Conservation (phyloP, 2,113 vertebrate species). For the Cryptotis parvus region DNA sequence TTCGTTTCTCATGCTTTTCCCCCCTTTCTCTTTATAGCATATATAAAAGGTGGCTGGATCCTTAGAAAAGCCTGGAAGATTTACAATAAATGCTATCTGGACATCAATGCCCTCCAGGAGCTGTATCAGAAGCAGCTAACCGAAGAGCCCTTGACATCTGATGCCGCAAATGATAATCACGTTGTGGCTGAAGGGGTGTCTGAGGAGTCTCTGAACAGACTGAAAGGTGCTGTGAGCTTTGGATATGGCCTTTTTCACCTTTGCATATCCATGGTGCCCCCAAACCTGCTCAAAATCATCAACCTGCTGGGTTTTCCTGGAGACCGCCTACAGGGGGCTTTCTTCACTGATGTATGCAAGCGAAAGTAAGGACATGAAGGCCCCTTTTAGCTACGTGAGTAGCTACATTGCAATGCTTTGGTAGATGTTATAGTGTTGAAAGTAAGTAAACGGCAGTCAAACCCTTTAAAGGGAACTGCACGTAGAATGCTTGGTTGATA, state of each 20-base stretch:
- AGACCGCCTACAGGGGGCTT: conserved; percentile 97
- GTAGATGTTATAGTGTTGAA: conserved; percentile 89
- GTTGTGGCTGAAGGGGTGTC: conserved; percentile 91
- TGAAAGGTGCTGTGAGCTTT: conserved; percentile 99
- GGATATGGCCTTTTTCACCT: conserved; percentile 99
- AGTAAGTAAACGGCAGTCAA: conserved; percentile 85
- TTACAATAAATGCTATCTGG: conserved; percentile 98
- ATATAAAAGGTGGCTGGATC: conserved; percentile 99
- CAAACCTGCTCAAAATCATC: conserved; percentile 99
- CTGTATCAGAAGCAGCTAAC: conserved; percentile 90
- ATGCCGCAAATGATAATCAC: conserved; percentile 96
- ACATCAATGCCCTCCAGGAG: conserved; percentile 97
- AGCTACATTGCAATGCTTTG: conserved; percentile 91
- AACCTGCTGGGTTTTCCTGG: conserved; percentile 99
- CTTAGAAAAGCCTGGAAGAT: conserved; percentile 99
- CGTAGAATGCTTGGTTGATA: conserved; percentile 76
- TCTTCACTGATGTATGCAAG: conserved; percentile 98
- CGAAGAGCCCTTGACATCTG: conserved; percentile 90
- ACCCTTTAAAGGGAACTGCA: conserved; percentile 81
- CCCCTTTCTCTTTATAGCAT: conserved; percentile 85
- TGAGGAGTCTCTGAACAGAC: conserved; percentile 95
- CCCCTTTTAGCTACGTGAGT: conserved; percentile 99
- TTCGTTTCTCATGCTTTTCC: conserved; percentile 18
- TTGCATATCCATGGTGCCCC: conserved; percentile 99
- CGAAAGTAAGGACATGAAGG: conserved; percentile 99